phyloP scores from a whole-genome alignment of 2,797 vertebrate genomes.

The Pseudomugil gertrudae region DNA sequence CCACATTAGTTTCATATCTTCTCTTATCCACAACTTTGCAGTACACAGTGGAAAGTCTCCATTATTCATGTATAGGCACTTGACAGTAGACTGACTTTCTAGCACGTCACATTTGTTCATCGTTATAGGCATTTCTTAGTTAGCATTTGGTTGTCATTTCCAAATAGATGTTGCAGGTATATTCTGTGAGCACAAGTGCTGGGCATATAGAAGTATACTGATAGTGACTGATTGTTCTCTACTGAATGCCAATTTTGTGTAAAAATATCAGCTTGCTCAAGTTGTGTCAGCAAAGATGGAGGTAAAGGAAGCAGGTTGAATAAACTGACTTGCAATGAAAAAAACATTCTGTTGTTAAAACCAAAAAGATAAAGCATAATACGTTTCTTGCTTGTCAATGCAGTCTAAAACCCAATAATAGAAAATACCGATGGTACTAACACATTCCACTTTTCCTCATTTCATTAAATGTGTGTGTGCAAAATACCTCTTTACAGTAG shows the following conservation, averaged over 20 bases:
- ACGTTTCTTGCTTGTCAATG: slow-evolving; percentile 69
- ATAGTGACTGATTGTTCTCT: slow-evolving; percentile 69
- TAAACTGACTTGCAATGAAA: slow-evolving; percentile 44
- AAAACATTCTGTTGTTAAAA: slow-evolving; percentile 38
- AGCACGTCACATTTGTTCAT: slow-evolving; percentile 64
- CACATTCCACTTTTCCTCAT: slow-evolving; percentile 79
- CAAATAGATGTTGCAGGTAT: slow-evolving; percentile 71
- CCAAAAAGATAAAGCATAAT: slow-evolving; percentile 47
- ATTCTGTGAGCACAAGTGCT: slow-evolving; percentile 63
- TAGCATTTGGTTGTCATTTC: slow-evolving; percentile 65
- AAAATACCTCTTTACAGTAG: slow-evolving; percentile 75
- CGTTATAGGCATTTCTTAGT: slow-evolving; percentile 60
- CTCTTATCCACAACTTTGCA: slow-evolving; percentile 43
- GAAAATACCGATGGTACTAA: slow-evolving; percentile 69
- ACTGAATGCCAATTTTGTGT: slow-evolving; percentile 65
- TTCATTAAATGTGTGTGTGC: slow-evolving; percentile 72
- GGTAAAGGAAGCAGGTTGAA: slow-evolving; percentile 3
- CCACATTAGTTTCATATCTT: slow-evolving; percentile 30
- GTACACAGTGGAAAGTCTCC: slow-evolving; percentile 31
- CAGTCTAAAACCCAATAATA: slow-evolving; percentile 68
- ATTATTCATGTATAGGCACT: slow-evolving; percentile 67
- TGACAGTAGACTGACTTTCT: slow-evolving; percentile 66
- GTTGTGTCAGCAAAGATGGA: slow-evolving; percentile 55
- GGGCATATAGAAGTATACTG: slow-evolving; percentile 63
- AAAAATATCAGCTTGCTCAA: slow-evolving; percentile 37